Percentiles rank a stretch among this genome's conserved stretches.
These are phyloP conservation scores for Tokudaia tokunoshimensis DNA, from an alignment of 2,797 vertebrate genomes.

Conservation along the genomic window DNA sequence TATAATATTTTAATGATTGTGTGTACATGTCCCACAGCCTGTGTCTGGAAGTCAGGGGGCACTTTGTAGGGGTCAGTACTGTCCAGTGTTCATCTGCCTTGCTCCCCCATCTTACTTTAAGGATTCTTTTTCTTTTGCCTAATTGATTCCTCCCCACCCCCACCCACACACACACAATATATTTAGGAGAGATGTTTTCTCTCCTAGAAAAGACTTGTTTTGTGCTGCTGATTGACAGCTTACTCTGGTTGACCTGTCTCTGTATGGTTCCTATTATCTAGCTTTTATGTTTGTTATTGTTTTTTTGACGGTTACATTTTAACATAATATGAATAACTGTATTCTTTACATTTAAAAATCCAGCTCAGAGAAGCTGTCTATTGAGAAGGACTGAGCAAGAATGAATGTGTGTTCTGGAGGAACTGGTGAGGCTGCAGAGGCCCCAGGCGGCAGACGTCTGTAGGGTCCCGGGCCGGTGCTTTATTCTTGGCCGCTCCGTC, in stretches of 20 bases:
- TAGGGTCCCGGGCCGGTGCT: not conserved
- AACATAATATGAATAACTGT: not conserved
- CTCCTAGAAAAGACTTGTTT: not conserved
- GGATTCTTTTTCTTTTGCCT: not conserved
- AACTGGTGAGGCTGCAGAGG: not conserved
- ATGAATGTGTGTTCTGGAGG: constrained; percentile 37
- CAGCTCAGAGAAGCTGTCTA: not conserved
- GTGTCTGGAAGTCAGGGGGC: not conserved
- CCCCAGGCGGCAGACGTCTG: not conserved
- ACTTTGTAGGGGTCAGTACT: not conserved
- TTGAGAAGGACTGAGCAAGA: constrained; percentile 36
- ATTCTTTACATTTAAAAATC: not conserved
- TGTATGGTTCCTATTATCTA: not conserved
- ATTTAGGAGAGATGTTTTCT: not conserved
- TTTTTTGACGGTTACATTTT: not conserved
- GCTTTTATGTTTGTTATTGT: not conserved
- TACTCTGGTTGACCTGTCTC: not conserved
- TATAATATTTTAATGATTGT: not conserved
- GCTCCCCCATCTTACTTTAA: not conserved
- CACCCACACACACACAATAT: too few species aligned
- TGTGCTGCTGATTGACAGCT: not conserved
- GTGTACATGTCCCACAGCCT: not conserved
- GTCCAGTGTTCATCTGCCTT: not conserved
- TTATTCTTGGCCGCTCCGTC: not conserved
- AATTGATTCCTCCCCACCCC: rapidly evolving